Percentiles rank a stretch among this genome's conserved stretches.
These are phyloP conservation scores for Ia io DNA, from an alignment of 2,113 vertebrate genomes.

Conservation along the genomic window DNA sequence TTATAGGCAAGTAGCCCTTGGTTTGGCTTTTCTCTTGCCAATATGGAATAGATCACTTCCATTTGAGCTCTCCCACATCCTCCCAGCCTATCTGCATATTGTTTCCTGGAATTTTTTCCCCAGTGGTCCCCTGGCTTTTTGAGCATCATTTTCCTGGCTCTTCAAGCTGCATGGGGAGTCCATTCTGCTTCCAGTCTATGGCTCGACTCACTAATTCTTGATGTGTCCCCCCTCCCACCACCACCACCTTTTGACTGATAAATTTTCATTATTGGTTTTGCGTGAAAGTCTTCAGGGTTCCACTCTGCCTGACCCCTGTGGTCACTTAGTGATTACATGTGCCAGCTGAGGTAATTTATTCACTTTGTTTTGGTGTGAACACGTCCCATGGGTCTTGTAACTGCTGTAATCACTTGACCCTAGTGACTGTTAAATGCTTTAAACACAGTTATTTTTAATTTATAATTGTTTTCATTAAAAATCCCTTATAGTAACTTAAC, in stretches of 20 bases:
- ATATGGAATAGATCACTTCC: background rate
- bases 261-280: constrained; percentile 86
- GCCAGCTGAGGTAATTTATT: constrained; percentile 87
- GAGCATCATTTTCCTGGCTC: background rate
- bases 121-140: constrained; percentile 46
- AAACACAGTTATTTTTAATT: constrained; percentile 90
- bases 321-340: constrained; percentile 86
- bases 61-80: background rate
- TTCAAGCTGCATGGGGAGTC: background rate
- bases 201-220: constrained; percentile 29
- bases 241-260: constrained; percentile 70
- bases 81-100: background rate
- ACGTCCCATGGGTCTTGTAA: constrained; percentile 87
- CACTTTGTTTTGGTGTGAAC: constrained; percentile 90
- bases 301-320: constrained; percentile 84
- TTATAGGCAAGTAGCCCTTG: too few relatives aligned
- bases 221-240: background rate
- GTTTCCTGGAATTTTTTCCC: constrained; percentile 34
- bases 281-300: constrained; percentile 80
- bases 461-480: constrained; percentile 91
- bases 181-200: background rate
- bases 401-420: constrained; percentile 89
- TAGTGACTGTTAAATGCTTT: constrained; percentile 87
- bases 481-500: constrained; percentile 82
- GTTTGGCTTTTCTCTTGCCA: background rate